Percentiles rank a stretch among this genome's conserved stretches.
These are phyloP conservation scores for Acleris literana DNA, from an alignment of 2,888 invertebrate species.

Conservation along the genomic window DNA sequence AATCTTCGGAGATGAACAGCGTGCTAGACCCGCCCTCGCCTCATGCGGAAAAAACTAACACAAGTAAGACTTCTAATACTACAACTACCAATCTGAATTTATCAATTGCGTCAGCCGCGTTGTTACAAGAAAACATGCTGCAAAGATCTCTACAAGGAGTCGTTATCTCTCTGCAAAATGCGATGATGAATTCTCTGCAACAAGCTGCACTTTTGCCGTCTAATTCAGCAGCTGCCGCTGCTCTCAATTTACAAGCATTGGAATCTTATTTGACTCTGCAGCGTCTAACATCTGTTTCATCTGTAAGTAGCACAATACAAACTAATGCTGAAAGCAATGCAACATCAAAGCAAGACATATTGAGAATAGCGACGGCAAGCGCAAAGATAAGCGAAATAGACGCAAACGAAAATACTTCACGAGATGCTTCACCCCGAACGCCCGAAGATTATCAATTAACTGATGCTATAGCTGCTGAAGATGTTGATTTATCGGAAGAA, in stretches of 20 bases:
- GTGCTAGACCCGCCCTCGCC: conserved; percentile 67
- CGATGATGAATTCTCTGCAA: conserved; percentile 92
- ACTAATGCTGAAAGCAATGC: conserved; percentile 64
- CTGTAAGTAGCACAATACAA: conserved; percentile 71
- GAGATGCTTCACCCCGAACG: conserved; percentile 75
- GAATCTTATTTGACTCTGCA: conserved; percentile 94
- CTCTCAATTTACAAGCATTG: conserved; percentile 92
- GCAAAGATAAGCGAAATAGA: conserved; percentile 79
- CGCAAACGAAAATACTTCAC: conserved; percentile 61
- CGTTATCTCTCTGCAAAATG: conserved; percentile 91
- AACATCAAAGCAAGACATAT: conserved; percentile 86
- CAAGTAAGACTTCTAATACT: conserved; percentile 76
- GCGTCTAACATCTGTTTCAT: conserved; percentile 88
- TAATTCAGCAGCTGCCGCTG: conserved; percentile 92
- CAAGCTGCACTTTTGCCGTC: conserved; percentile 92
- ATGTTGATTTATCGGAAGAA: conserved; percentile 87
- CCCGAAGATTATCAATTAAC: conserved; percentile 79
- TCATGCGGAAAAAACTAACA: conserved; percentile 65
- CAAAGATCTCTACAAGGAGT: conserved; percentile 91
- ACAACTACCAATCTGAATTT: conserved; percentile 70
- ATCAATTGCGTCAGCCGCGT: conserved; percentile 84
- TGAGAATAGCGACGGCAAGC: conserved; percentile 85
- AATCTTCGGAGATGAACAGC: conserved; percentile 69
- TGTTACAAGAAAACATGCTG: conserved; percentile 85
- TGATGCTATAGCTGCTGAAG: conserved; percentile 83